Base-by-base conservation (phyloP, 2,888 invertebrate species). In the Trichogramma evanescens region DNA sequence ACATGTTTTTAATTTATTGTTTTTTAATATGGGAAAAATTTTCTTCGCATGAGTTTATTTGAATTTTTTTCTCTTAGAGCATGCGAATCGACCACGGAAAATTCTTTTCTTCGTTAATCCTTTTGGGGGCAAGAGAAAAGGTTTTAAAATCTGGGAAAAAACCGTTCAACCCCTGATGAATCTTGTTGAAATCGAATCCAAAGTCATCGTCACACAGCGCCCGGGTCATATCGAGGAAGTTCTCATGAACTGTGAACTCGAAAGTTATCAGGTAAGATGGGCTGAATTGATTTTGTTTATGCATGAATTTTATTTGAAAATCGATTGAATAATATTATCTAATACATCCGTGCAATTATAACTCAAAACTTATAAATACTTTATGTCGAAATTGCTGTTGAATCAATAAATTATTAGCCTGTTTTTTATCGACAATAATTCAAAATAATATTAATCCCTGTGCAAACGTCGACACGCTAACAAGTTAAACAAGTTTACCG, bases 81-180 rank as follows among this genome's bases (percentile, higher is more conserved):
- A 9, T 9, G 55, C 73, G 4, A 79, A 80, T 69, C 82, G 92
- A 55, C 90, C 93, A 5, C 84, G 84, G 66, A 84, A 83, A 53
- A 78, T 93, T 49, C 77, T 93, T 55, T 80, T 93, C 10, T 91
- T 93, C 78, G 84, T 93, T 3, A 93, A 93, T 79, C 93, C 93
- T 0, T 89, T 84, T 72, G 91, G 93, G 1, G 93, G 93, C 0
- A 88, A 88, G 69, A 84, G 84, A 70, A 84, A 85, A 68, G 92
- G 88, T 0, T 76, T 86, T 58, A 82, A 85, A 68, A 87, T 90
- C 54, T 92, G 87, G 77, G 85, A 89, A 66, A 86, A 87, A 63
- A 83, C 85, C 66, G 89, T 89, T 6, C 85, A 86, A 69, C 85
- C 86, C 1, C 72, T 88, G 38, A 83, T 88, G 72, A 78, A 80